Evolutionary conservation across 1,140 invertebrate genomes (phyloP), one percentile per base, ranked within the genome.

Genomic region (Hormaphis cornu): DNA sequence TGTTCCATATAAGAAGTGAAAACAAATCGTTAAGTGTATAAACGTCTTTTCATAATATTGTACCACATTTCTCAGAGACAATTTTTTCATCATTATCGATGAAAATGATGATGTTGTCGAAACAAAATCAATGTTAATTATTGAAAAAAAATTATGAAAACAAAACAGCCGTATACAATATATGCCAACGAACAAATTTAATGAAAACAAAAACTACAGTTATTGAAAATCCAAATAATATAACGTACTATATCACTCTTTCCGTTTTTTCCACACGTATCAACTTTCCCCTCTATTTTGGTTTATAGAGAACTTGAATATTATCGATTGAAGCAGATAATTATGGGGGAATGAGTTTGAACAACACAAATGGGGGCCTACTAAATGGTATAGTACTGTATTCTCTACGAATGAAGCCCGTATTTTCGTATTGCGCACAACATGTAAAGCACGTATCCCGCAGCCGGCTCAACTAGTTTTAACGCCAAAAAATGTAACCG

Each of bases 401-500:
- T 63, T 20, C 59, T 63, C 42, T 46, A n/a, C 12, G 24, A 46
- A 63, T 33, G 48, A 63, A 16, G 14, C 61, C 61, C 61, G 61
- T 30, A 66, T 66, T 46, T 28, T 22, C 14, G 24, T 42, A 46
- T 46, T 18, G 22, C 33, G 33, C 8, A 5, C 6, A 18, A 20
- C 9, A 46, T 14, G n/a, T n/a, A n/a, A n/a, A n/a, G n/a, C 14
- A 14, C 26, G 26, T 63, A 46, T 20, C 20, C 61, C 18, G n/a
- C n/a, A 46, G 61, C 28, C 42, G 40, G 8, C 10, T 46, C 61
- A 66, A 66, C 61, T 66, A 44, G 61, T 66, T 66, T 63, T 35
- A 20, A 33, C 42, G 48, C 61, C 12, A 46, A 46, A 48, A 50
- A 44, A 30, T 22, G 26, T 48, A 66, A 66, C 61, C 61, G 44